Percentiles rank a stretch among this genome's conserved stretches.
phyloP scores from a whole-genome alignment of 2,113 vertebrate genomes.

The Ictalurus punctatus region DNA sequence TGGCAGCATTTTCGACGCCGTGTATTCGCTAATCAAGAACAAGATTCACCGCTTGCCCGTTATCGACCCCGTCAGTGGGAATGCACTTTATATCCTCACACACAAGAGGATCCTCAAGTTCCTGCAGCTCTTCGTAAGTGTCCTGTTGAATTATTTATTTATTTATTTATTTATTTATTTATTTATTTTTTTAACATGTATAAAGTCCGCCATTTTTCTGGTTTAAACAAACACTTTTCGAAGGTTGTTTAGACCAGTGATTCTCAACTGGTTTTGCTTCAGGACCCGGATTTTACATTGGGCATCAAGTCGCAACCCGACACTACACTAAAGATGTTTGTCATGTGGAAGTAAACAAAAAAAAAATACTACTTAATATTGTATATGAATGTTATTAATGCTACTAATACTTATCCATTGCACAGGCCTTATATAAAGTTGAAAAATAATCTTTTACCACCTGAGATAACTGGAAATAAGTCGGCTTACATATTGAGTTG shows the following conservation, averaged over 20 bases:
- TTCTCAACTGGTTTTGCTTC: too few species aligned
- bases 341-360: not conserved
- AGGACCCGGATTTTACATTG: not conserved
- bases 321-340: not conserved
- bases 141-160: not conserved
- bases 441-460: too few species aligned
- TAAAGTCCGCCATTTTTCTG: not conserved
- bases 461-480: too few species aligned
- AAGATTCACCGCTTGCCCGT: slow-evolving; percentile 98
- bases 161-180: not conserved
- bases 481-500: too few species aligned
- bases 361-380: not conserved
- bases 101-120: slow-evolving; percentile 99
- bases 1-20: slow-evolving; percentile 90
- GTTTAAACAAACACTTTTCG: not conserved
- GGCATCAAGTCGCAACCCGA: not conserved
- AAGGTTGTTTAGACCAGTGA: not conserved
- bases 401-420: not conserved
- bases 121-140: slow-evolving; percentile 98
- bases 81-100: slow-evolving; percentile 98
- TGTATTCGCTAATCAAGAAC: slow-evolving; percentile 95
- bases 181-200: not conserved
- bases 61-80: slow-evolving; percentile 93
- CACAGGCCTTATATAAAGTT: too few species aligned
- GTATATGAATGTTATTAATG: not conserved